Base-by-base conservation (phyloP, 2,888 invertebrate species). In the Drosophila greeni region DNA sequence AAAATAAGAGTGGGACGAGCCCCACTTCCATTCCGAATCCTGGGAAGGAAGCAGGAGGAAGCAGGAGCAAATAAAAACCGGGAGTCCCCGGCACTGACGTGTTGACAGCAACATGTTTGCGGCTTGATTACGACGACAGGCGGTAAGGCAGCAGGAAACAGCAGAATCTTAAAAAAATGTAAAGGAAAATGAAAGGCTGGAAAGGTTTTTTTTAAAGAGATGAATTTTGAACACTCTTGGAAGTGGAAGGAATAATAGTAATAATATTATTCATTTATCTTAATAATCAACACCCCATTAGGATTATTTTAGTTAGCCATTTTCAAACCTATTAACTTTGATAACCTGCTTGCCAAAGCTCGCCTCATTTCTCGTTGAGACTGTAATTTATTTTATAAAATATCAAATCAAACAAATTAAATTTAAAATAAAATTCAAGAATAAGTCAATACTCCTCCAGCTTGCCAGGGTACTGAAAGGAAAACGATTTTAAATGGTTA, bases 31-130 rank as follows among this genome's bases (percentile, higher is more conserved):
- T n/a, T 16, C 7, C 12, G 16, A 20, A 4, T n/a, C 7, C 43
- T 20, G 18, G 16, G 6, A 26, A 40, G 68, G n/a, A 23, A 23
- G 26, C 31, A 36, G 68, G n/a, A 40, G 68, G n/a, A 23, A 23
- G 26, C 31, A 36, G 68, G n/a, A 26, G 18, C 14, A 40, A 51
- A 62, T 33, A 39, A 66, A 60, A 39, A 66, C 51, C 39, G 61
- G 43, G 26, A 75, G 59, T 11, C 39, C 42, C 36, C 36, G 40
- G 23, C 42, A 42, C 64, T 75, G 80, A 82, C 68, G 83, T 72
- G 79, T 80, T 84, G 84, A 79, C 84, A 82, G 84, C 66, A 61
- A 67, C 73, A 84, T 75, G 73, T 84, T 78, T 74, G 61, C 56
- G 52, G 57, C 51, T 18, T 57, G 47, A 66, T 52, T 34, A 66